Evolutionary conservation across 1,140 invertebrate species (phyloP), one percentile per base, ranked within the genome.

Genomic region (Eriosoma lanigerum): DNA sequence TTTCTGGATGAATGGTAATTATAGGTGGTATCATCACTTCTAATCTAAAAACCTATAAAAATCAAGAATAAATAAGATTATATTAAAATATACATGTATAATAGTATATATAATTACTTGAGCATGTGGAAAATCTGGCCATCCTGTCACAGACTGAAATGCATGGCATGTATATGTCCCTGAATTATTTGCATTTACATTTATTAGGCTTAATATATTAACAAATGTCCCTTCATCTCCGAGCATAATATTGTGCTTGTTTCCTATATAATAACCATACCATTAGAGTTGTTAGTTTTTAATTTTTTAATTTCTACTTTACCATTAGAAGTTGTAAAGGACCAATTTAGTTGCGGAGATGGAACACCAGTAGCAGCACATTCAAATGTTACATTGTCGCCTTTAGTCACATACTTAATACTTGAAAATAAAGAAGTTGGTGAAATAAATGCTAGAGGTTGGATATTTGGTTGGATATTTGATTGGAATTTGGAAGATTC

Each of bases 1-100:
- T 89, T 32, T 83, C 83, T 48, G 91, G 92, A 82, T 86, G 87
- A 82, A 87, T 88, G 19, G 87, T 76, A 82, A 93, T 89, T 38
- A 85, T 84, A 38, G 91, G 91, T 70, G 90, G 88, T 70, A 88
- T 86, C 82, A 88, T 84, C 80, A 92, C 87, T 81, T 87, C 86
- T 50, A 76, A 60, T 44, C 13, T 54, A 29, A 60, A 76, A 60
- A 48, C 15, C 50, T 92, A 84, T 12, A 26, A 29, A n/a, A 13
- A 38, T 9, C 17, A 62, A 19, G 1, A 17, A 9, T 62, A 19
- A 29, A n/a, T 5, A 58, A 1, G 0, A 15, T n/a, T n/a, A 15
- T 15, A 60, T 54, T 32, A 21, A 32, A 68, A 44, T 68, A 70
- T 48, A 70, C 26, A 48, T 24, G 24, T 50, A 26, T 19, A 68